These are phyloP conservation scores for Epinotia demarniana DNA, from an alignment of 2,888 invertebrate genomes.

Conservation along the genomic window DNA sequence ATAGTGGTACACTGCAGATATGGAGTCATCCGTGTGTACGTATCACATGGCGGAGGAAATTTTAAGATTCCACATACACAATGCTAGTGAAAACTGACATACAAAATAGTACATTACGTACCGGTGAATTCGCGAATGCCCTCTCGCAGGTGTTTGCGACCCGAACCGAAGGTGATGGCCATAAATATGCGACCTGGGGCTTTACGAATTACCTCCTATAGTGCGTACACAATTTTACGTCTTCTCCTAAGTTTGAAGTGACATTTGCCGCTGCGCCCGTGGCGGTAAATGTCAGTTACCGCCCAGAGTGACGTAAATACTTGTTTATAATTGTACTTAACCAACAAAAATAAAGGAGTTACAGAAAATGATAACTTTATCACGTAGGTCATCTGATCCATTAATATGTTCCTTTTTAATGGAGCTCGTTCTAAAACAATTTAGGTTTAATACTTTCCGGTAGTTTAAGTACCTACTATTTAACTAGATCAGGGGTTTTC, in stretches of 20 bases:
- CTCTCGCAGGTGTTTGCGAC: too few species aligned
- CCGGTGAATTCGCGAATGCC: too few species aligned
- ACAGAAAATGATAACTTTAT: neutral
- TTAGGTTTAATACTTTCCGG: neutral
- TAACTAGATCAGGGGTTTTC: too few species aligned
- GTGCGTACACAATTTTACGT: too few species aligned
- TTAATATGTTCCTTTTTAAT: neutral
- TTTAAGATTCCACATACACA: neutral
- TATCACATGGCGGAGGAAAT: conserved; percentile 2
- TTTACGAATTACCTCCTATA: too few species aligned
- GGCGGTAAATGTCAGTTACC: too few species aligned
- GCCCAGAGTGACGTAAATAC: too few species aligned
- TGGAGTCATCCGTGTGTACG: neutral
- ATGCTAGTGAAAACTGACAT: neutral
- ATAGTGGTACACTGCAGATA: neutral
- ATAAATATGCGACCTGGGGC: too few species aligned
- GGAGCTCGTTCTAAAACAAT: neutral
- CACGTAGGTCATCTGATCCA: neutral
- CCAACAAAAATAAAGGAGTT: neutral
- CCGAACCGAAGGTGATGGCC: too few species aligned
- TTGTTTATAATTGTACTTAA: too few species aligned
- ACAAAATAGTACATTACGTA: neutral
- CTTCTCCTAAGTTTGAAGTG: too few species aligned
- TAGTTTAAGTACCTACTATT: neutral
- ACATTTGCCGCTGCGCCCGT: too few species aligned